Conservation (phyloP, 2,797 vertebrate genomes). For the Corythornis leucogaster region DNA sequence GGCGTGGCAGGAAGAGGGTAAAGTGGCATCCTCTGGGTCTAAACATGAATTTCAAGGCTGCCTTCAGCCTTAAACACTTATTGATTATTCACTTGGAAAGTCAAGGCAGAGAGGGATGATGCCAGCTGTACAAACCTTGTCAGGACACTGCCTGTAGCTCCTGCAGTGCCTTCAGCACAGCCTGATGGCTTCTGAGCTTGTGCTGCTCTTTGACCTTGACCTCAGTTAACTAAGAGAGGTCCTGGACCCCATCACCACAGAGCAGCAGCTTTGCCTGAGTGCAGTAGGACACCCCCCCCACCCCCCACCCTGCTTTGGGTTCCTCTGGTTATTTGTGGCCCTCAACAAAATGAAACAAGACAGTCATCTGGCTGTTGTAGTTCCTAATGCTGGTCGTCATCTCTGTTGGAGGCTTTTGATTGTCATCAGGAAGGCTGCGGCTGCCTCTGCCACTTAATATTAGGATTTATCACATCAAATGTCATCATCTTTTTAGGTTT, state of each 20-base stretch:
- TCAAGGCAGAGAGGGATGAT: slow-evolving; percentile 1
- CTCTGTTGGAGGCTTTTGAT: slow-evolving; percentile 37
- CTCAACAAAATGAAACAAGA: slow-evolving; percentile 30
- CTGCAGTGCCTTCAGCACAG: background rate
- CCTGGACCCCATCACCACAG: background rate
- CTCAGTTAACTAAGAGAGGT: background rate
- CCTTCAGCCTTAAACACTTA: slow-evolving; percentile 12
- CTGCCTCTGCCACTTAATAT: slow-evolving; percentile 60
- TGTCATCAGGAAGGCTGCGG: slow-evolving; percentile 21
- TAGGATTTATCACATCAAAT: slow-evolving; percentile 61
- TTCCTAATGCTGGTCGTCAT: slow-evolving; percentile 43
- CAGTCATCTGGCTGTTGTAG: slow-evolving; percentile 46
- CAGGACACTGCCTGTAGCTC: background rate
- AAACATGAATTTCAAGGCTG: slow-evolving; percentile 29
- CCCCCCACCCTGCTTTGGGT: background rate
- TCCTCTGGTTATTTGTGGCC: background rate
- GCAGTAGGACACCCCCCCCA: background rate
- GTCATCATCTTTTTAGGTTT: slow-evolving; percentile 34
- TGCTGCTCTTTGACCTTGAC: slow-evolving; percentile 18
- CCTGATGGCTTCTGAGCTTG: background rate
- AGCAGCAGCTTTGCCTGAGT: background rate
- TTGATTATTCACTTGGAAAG: slow-evolving; percentile 53
- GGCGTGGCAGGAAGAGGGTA: background rate
- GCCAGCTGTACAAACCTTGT: background rate
- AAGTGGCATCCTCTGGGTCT: slow-evolving; percentile 6